These are phyloP conservation scores for Enteromius anoplus DNA, from an alignment of 2,797 vertebrate genomes.

Conservation along the genomic window DNA sequence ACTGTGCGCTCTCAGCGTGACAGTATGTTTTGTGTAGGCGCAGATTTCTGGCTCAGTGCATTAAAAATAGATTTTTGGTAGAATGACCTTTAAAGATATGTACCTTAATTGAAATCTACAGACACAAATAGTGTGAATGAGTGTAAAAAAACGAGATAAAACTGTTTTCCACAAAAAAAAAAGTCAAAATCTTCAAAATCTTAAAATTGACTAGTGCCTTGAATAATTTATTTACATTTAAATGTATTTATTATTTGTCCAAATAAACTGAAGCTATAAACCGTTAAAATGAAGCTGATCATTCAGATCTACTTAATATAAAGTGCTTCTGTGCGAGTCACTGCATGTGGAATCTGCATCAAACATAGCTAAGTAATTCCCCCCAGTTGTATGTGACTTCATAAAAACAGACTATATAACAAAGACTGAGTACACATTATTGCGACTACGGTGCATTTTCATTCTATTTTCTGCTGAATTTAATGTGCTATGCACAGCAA, in stretches of 20 bases:
- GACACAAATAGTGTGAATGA: no score
- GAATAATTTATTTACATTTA: background rate
- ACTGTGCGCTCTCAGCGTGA: no score
- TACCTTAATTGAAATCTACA: no score
- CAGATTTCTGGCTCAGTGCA: no score
- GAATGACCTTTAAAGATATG: background rate
- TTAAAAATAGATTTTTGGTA: background rate
- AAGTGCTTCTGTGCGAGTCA: background rate
- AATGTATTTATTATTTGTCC: no score
- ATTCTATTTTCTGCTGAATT: background rate
- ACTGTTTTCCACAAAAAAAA: no score
- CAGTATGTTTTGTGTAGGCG: no score
- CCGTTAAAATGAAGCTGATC: background rate
- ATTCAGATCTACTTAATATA: background rate
- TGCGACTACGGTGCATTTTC: background rate
- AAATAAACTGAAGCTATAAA: background rate
- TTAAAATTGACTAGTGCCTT: no score
- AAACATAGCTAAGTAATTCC: background rate
- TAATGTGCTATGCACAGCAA: background rate
- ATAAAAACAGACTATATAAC: background rate
- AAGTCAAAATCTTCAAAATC: no score
- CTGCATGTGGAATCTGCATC: background rate
- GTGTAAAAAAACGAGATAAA: no score
- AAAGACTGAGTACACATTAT: background rate
- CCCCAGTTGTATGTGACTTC: background rate